Base-by-base conservation (phyloP, 2,113 vertebrate genomes). In the Trematomus loennbergii region DNA sequence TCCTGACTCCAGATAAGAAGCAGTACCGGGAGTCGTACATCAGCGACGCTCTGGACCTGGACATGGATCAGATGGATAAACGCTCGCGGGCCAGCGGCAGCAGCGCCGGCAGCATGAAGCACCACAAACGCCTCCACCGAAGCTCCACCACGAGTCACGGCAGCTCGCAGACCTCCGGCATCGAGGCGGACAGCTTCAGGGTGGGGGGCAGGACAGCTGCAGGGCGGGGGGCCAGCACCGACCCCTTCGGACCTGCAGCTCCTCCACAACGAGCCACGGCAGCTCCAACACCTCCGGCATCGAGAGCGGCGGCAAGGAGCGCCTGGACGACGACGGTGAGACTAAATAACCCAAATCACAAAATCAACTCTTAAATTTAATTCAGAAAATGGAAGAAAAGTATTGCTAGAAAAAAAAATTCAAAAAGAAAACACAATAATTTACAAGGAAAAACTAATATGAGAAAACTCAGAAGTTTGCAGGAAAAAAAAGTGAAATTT, bases 1-100 rank as follows among this genome's bases (percentile, higher is more conserved):
- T 29, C 29, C 4, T 29, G 29, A 29, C 29, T 29, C 29, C 93
- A 99, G 98, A 99, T 87, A 99, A 99, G 94, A 99, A 99, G 93
- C 98, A 99, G 91, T 99, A 99, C 93, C 93, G 98, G 0, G 98
- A 99, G 83, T 99, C 98, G 0, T 99, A 99, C 93, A 99, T 99
- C 95, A 99, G 97, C 0, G 97, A 99, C 72, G 97, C 96, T 18
- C 94, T 99, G 13, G 98, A 99, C 58, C 95, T 98, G 22, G 97
- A 99, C 92, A 97, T 99, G 95, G 98, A 99, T 20, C 97, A 97
- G 63, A 92, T 99, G 91, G 97, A 99, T 84, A 97, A 99, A 85
- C 95, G 97, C 1, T 99, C 97, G 0, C 94, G 96, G 13, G 97
- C 98, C 88, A 99, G 97, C 0, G 98, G 98, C 83, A 99, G 98